Conservation (phyloP, 2,888 invertebrate genomes). For the Sminthurides aquaticus region DNA sequence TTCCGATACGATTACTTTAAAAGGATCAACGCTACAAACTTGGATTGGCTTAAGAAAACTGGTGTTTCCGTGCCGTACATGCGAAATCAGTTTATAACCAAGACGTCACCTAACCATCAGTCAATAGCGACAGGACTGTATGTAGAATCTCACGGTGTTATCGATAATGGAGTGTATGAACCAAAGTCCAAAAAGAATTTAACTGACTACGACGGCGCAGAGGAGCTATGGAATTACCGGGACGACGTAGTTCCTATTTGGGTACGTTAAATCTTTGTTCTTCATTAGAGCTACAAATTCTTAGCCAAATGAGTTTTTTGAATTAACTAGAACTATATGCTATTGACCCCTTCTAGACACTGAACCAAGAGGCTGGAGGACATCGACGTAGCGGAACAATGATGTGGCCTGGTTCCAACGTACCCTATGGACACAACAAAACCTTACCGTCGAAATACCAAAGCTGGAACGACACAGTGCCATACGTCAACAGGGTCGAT, state of each 20-base stretch:
- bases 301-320: not conserved
- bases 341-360: slow-evolving; percentile 50
- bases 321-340: too few species aligned
- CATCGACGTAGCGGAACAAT: slow-evolving; percentile 57
- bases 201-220: slow-evolving; percentile 1
- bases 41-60: slow-evolving; percentile 50
- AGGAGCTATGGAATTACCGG: slow-evolving; percentile 35
- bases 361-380: slow-evolving; percentile 53
- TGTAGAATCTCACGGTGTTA: slow-evolving; percentile 61
- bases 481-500: slow-evolving; percentile 52
- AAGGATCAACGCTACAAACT: slow-evolving; percentile 52
- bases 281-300: too few species aligned
- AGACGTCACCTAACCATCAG: slow-evolving; percentile 63
- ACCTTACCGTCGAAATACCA: slow-evolving; percentile 49
- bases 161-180: slow-evolving; percentile 58
- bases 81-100: slow-evolving; percentile 59
- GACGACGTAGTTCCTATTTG: slow-evolving; percentile 34
- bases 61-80: slow-evolving; percentile 57
- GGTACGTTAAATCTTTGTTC: too few species aligned
- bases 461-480: slow-evolving; percentile 38
- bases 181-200: slow-evolving; percentile 44
- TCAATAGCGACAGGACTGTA: slow-evolving; percentile 63
- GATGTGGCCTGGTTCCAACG: slow-evolving; percentile 64
- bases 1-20: slow-evolving; percentile 62
- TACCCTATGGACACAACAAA: slow-evolving; percentile 50